Conservation (phyloP, 2,888 invertebrate species). For the Stenoptilia bipunctidactyla region DNA sequence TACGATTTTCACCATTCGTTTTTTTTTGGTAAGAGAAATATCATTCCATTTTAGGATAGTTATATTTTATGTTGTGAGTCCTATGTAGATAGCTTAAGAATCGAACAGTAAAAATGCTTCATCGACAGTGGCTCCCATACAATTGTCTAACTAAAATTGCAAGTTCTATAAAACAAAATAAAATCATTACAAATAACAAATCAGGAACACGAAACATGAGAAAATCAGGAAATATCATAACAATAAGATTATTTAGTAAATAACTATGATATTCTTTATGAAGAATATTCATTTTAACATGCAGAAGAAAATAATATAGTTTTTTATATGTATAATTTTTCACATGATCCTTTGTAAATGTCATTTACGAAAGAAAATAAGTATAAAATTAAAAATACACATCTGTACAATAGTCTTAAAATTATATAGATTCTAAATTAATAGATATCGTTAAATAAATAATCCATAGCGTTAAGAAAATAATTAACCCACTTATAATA, state of each 20-base stretch:
- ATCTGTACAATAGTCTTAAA: neutral
- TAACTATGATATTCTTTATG: too few relatives aligned
- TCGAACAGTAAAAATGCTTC: neutral
- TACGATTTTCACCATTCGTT: too few relatives aligned
- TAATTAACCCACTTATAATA: too few relatives aligned
- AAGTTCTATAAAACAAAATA: slow-evolving; percentile 3
- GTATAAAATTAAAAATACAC: too few relatives aligned
- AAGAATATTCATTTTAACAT: neutral
- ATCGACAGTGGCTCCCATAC: slow-evolving; percentile 5
- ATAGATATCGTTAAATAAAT: neutral
- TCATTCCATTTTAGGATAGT: too few relatives aligned
- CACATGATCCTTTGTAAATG: neutral
- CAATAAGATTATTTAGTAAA: slow-evolving; percentile 8
- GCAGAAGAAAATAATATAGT: neutral
- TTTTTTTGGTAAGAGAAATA: too few relatives aligned
- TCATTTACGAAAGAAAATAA: too few relatives aligned
- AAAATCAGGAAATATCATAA: slow-evolving; percentile 14
- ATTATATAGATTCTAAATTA: neutral
- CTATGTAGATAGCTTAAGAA: too few relatives aligned
- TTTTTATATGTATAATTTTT: neutral
- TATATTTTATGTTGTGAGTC: too few relatives aligned
- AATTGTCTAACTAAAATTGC: slow-evolving; percentile 10
- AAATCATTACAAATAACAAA: neutral
- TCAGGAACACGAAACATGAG: slow-evolving; percentile 23
- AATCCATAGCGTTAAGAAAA: too few relatives aligned